A percentile compares a stretch with the other conserved stretches of the same genome.
Evolutionary conservation across 2,888 invertebrate genomes (phyloP).

Genomic region (Gandaritis pyraliata): DNA sequence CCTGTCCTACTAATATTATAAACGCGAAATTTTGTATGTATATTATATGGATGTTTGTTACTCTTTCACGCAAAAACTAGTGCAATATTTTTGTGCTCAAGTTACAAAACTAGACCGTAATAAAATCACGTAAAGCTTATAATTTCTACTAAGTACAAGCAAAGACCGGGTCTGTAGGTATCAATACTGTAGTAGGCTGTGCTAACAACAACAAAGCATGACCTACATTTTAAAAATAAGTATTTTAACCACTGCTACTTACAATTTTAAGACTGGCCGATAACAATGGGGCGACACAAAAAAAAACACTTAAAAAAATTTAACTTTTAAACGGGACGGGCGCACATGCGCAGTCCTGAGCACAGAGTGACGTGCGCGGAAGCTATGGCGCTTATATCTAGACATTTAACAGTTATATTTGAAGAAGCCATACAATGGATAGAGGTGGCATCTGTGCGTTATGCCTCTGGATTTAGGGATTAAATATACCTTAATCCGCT

Average conservation of each 20-base stretch:
- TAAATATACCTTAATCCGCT: background rate
- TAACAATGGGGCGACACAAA: slow-evolving; percentile 54
- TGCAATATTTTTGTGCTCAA: background rate
- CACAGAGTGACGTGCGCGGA: slow-evolving; percentile 79
- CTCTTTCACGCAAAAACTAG: no score
- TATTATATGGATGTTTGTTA: no score
- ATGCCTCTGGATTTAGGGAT: slow-evolving; percentile 35
- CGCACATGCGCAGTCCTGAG: slow-evolving; percentile 65
- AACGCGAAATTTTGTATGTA: no score
- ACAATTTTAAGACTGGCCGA: slow-evolving; percentile 46
- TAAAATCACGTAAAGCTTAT: slow-evolving; percentile 15
- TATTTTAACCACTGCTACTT: slow-evolving; percentile 66
- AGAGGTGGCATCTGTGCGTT: slow-evolving; percentile 54
- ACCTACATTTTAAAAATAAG: slow-evolving; percentile 58
- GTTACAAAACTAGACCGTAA: background rate
- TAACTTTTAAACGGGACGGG: slow-evolving; percentile 64
- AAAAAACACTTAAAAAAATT: slow-evolving; percentile 44
- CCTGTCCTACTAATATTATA: no score
- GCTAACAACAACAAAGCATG: slow-evolving; percentile 58
- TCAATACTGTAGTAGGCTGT: no score
- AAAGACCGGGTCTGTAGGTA: background rate
- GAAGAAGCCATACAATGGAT: slow-evolving; percentile 58
- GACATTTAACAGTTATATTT: slow-evolving; percentile 80
- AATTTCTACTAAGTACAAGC: background rate
- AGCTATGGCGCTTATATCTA: slow-evolving; percentile 76